phyloP scores from a whole-genome alignment of 53 echinoderm and acorn worm genomes.

The Antedon mediterranea region DNA sequence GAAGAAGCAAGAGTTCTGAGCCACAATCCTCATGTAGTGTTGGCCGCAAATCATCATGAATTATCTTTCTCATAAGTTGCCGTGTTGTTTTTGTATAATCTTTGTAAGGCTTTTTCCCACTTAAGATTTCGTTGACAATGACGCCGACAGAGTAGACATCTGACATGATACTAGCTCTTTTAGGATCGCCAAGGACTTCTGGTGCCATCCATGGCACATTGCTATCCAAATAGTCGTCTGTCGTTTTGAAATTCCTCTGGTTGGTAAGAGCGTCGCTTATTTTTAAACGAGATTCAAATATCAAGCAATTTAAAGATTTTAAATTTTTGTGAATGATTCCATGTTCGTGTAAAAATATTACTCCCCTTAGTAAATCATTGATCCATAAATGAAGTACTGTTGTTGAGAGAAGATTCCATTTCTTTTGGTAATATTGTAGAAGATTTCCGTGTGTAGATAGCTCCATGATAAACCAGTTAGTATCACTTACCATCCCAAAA shows the following conservation, averaged over 20 bases:
- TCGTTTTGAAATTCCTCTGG: background rate
- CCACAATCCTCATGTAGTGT: background rate
- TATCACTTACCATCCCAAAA: background rate
- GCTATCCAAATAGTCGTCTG: background rate
- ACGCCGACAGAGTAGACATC: background rate
- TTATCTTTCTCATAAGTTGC: background rate
- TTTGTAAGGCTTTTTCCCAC: background rate
- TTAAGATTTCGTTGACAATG: background rate
- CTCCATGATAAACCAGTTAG: background rate
- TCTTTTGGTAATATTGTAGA: background rate
- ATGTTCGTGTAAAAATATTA: background rate
- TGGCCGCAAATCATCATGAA: background rate
- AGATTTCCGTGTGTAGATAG: background rate
- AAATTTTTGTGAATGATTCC: background rate
- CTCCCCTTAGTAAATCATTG: background rate
- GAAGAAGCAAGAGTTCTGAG: background rate
- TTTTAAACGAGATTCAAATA: background rate
- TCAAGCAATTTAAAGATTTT: background rate
- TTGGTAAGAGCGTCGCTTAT: background rate
- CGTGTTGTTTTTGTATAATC: background rate
- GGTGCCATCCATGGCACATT: background rate
- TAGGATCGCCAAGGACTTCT: background rate
- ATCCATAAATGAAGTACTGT: background rate
- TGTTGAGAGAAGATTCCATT: background rate
- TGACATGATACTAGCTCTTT: background rate